Evolutionary conservation across 2,888 invertebrate genomes (phyloP), one percentile per base, ranked within the genome.

Genomic region (Polyploca ridens): DNA sequence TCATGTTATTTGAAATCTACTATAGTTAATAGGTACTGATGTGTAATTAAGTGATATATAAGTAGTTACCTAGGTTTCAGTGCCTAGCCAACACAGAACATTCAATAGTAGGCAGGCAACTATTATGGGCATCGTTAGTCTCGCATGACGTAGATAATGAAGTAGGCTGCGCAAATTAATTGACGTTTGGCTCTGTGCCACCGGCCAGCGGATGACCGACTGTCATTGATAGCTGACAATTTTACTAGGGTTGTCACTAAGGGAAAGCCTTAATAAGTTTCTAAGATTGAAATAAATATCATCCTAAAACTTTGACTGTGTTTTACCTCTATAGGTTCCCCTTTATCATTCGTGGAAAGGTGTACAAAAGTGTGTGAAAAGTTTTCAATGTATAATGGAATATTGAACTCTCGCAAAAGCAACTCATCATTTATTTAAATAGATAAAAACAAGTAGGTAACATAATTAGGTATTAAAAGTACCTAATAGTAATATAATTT

Each of bases 161-260:
- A 73, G 68, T 69, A 68, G 67, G 62, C 62, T 64, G 71, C 58
- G 70, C 54, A 54, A 54, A 54, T 69, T 75, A 79, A 78, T 77
- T 76, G 72, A 67, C 68, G 64, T 68, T 70, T 78, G 77, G 75
- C 69, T 27, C 6, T 5, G 11, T 61, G 75, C 46, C 41, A 76
- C 62, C 58, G 68, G 59, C 19, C 19, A 58, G 41, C 61, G 62
- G 63, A 67, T 67, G 66, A 62, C 27, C 59, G 57, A 62, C 19
- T 44, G 65, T 59, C 65, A 68, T 64, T 66, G 64, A 68, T 59
- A 64, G 59, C 54, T 64, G 44, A 16, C 58, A 46, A 66, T 16
- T 64, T 33, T 63, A 58, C 60, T 14, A 63, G 64, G 58, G 33
- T 10, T 33, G 33, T 59, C 33, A 33, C 14, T 33, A 33, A 11